These are phyloP conservation scores for Leptocoma aspasia DNA, from an alignment of 2,113 vertebrate genomes.

Conservation along the genomic window DNA sequence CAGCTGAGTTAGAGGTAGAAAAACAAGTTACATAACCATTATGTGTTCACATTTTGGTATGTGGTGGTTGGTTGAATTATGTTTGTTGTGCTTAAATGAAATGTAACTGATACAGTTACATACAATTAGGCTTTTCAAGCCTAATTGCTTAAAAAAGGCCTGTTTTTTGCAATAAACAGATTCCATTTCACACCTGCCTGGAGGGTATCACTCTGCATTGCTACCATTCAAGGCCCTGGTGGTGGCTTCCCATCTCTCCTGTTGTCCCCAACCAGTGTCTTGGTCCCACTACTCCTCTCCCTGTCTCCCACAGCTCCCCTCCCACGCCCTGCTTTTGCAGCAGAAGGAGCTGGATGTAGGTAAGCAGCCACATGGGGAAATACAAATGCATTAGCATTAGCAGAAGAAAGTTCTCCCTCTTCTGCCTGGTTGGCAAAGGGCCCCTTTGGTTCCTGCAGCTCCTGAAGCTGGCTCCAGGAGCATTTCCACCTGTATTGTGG, in stretches of 20 bases:
- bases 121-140: too few relatives aligned
- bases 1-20: too few relatives aligned
- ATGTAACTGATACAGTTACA: too few relatives aligned
- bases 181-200: not conserved
- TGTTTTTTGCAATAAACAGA: not conserved
- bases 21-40: too few relatives aligned
- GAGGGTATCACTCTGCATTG: too few relatives aligned
- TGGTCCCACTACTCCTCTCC: not conserved
- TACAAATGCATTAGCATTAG: not conserved
- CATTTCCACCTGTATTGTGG: not conserved
- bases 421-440: not conserved
- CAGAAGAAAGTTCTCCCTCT: not conserved
- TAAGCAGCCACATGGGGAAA: not conserved
- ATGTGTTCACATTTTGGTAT: too few relatives aligned
- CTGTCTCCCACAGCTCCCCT: not conserved
- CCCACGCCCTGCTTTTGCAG: not conserved
- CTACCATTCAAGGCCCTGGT: not conserved
- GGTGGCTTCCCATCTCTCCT: fast-evolving
- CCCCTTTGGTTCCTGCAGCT: not conserved
- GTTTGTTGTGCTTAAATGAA: too few relatives aligned
- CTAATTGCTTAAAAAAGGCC: too few relatives aligned
- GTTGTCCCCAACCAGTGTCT: fast-evolving
- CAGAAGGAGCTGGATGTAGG: not conserved
- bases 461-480: not conserved
- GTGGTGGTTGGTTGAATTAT: too few relatives aligned